Evolutionary conservation across 2,888 invertebrate genomes (phyloP).

Genomic region (Trilocha varians): DNA sequence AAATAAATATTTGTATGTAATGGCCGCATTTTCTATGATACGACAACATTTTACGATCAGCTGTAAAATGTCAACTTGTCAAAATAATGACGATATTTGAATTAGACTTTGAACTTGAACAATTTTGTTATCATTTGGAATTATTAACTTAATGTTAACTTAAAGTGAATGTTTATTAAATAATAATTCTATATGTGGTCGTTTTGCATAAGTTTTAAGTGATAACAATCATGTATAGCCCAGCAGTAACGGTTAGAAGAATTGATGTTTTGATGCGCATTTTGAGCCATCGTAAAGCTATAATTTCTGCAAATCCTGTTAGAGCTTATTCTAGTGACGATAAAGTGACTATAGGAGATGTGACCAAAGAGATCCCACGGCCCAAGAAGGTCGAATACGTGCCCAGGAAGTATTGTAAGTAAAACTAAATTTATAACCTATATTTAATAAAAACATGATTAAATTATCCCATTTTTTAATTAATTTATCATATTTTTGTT

Average conservation of each 20-base stretch:
- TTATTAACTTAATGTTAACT: constrained; percentile 11
- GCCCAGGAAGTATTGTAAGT: constrained; percentile 87
- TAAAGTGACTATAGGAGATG: constrained; percentile 82
- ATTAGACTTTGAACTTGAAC: constrained; percentile 59
- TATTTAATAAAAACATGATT: constrained; percentile 6
- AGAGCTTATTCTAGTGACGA: constrained; percentile 61
- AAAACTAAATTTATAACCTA: constrained; percentile 22
- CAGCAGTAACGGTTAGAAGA: constrained; percentile 52
- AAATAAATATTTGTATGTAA: too few species aligned
- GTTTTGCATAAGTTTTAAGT: constrained; percentile 11
- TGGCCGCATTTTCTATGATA: too few species aligned
- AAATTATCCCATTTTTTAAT: too few species aligned
- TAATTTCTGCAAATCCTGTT: constrained; percentile 48
- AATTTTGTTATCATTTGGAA: constrained; percentile 30
- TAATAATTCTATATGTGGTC: constrained; percentile 8
- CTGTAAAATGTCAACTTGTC: too few species aligned
- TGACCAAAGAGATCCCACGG: constrained; percentile 72
- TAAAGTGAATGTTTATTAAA: constrained; percentile 14
- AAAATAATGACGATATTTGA: neutral
- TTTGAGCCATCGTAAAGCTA: constrained; percentile 49
- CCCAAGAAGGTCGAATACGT: constrained; percentile 85
- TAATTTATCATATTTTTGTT: neutral
- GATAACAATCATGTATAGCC: constrained; percentile 44
- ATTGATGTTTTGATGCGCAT: constrained; percentile 69
- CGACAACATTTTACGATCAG: too few species aligned